Evolutionary conservation across 2,888 invertebrate genomes (phyloP).

Genomic region (Craniophora ligustri): DNA sequence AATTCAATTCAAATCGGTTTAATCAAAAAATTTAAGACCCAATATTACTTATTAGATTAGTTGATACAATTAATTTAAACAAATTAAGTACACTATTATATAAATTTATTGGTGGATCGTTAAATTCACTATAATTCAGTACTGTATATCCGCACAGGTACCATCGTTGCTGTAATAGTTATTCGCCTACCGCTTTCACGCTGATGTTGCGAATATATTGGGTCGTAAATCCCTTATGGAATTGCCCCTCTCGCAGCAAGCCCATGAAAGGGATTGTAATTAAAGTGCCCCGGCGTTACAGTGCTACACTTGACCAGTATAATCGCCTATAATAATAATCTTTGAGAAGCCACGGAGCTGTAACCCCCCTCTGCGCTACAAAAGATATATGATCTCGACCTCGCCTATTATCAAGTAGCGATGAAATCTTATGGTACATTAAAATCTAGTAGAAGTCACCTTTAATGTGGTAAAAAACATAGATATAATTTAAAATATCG

Average conservation of each 20-base stretch:
- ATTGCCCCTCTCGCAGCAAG: conserved; percentile 46
- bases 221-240: conserved; percentile 58
- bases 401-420: conserved; percentile 30
- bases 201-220: conserved; percentile 50
- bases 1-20: neutral
- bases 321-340: conserved; percentile 48
- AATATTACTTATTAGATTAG: conserved; percentile 8
- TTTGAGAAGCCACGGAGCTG: conserved; percentile 22
- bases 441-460: conserved; percentile 20
- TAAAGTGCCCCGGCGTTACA: conserved; percentile 47
- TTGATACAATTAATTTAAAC: conserved; percentile 23
- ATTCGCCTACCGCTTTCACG: conserved; percentile 51
- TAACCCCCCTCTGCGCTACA: conserved; percentile 36
- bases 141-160: conserved; percentile 27
- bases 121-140: conserved; percentile 38
- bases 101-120: conserved; percentile 39
- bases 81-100: conserved; percentile 7
- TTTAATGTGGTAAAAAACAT: conserved; percentile 6
- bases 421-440: conserved; percentile 31
- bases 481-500: conserved; percentile 41
- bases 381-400: conserved; percentile 25
- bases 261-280: conserved; percentile 50
- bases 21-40: neutral
- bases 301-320: conserved; percentile 41
- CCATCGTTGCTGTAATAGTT: conserved; percentile 43